phyloP scores from a whole-genome alignment of 1,140 invertebrate genomes.

The Telenomus remus region DNA sequence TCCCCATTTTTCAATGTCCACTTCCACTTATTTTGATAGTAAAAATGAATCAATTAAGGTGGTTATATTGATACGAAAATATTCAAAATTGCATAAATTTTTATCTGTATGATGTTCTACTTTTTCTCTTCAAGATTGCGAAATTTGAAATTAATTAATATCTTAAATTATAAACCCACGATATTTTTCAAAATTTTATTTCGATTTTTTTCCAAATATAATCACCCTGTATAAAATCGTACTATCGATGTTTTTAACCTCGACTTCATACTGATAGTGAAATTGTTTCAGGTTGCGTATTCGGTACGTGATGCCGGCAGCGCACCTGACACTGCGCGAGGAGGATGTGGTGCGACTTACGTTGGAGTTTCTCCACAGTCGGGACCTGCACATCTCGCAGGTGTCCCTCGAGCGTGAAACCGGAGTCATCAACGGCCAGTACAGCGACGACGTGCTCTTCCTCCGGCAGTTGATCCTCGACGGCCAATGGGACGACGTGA shows the following conservation, averaged over 20 bases:
- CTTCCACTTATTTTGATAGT: too few relatives aligned
- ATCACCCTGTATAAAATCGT: too few relatives aligned
- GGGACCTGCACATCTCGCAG: slow-evolving; percentile 92
- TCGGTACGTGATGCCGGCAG: slow-evolving; percentile 85
- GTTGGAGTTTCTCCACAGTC: slow-evolving; percentile 93
- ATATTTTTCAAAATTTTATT: too few relatives aligned
- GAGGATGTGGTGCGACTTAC: slow-evolving; percentile 93
- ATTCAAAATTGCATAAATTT: too few relatives aligned
- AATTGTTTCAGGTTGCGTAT: slow-evolving; percentile 76
- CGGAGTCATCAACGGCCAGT: slow-evolving; percentile 94
- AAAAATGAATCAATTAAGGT: too few relatives aligned
- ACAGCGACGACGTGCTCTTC: slow-evolving; percentile 94
- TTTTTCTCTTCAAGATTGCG: too few relatives aligned
- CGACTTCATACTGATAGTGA: slow-evolving; percentile 1
- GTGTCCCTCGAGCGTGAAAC: slow-evolving; percentile 95
- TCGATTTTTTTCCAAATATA: too few relatives aligned
- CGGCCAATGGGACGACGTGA: slow-evolving; percentile 98
- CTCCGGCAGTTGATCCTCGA: slow-evolving; percentile 95
- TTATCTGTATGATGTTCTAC: too few relatives aligned
- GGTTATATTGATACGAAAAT: too few relatives aligned
- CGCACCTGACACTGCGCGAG: slow-evolving; percentile 89
- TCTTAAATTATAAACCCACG: too few relatives aligned
- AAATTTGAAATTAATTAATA: too few relatives aligned
- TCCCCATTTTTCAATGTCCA: too few relatives aligned
- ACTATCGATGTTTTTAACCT: neutral